Base-by-base conservation (phyloP, 2,113 vertebrate species). In the Pelvicachromis taeniatus region DNA sequence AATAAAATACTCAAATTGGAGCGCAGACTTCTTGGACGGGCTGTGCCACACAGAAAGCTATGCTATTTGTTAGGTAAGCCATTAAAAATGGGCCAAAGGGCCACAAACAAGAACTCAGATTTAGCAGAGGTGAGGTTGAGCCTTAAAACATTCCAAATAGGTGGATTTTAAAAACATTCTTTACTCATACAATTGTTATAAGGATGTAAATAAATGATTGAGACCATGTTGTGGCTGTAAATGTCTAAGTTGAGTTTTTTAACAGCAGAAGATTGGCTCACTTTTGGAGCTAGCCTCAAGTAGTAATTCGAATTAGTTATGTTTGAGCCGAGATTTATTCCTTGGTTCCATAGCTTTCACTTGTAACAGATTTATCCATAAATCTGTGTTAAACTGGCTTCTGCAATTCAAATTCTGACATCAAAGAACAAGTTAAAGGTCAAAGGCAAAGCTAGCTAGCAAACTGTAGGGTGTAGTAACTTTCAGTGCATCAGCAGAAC, bases 221-320 rank as follows among this genome's bases (percentile, higher is more conserved):
- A 63, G 59, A 21, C 59, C 59, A 63, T 13, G 31, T 63, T 63
- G n/a, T 63, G 38, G 19, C 1, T 38, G 59, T 38, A 21, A 38
- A 63, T 63, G 59, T 63, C 59, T 63, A 31, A 63, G 19, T 21
- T 1, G 11, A 21, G 33, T 21, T 21, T 63, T 63, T 63, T 63
- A 63, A 21, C 33, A 38, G 19, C 19, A 21, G 10, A 63, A 33
- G 11, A 0, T 3, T 1, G 1, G 38, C 59, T 63, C 4, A 0
- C 59, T 63, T 63, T 38, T 63, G 19, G 19, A 21, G 10, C 11
- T 10, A 21, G 40, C 65, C 65, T 45, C 65, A 70, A 70, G 21
- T 45, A 45, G 21, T 10, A 26, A 70, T 45, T 70, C 1, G 1
- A 17, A 42, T 45, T 2, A 70, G 40, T 70, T 45, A 23, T 70